Evolutionary conservation across 2,888 invertebrate genomes (phyloP).

Genomic region (Pyrrhia umbra): DNA sequence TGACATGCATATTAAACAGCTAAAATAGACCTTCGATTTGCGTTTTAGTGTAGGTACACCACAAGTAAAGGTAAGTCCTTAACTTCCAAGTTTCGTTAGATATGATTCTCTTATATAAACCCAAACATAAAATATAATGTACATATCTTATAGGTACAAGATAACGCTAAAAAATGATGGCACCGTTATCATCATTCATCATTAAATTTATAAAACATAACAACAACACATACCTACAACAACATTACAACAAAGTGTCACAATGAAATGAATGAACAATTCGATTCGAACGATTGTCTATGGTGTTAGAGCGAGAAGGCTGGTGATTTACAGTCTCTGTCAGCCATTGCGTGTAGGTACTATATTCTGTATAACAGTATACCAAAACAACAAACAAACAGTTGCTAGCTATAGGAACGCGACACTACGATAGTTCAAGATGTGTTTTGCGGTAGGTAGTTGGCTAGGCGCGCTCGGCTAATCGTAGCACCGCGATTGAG

Average conservation of each 20-base stretch:
- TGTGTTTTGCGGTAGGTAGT: constrained; percentile 60
- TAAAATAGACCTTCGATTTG: too few relatives aligned
- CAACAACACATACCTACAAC: neutral
- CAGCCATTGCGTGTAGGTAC: constrained; percentile 5
- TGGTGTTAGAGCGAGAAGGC: constrained; percentile 35
- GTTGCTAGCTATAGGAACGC: constrained; percentile 1
- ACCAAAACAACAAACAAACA: constrained; percentile 53
- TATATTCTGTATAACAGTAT: constrained; percentile 20
- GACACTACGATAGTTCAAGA: constrained; percentile 22
- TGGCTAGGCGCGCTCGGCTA: constrained; percentile 60
- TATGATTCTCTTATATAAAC: too few relatives aligned
- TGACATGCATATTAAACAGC: too few relatives aligned
- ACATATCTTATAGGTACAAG: too few relatives aligned
- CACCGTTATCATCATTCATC: neutral
- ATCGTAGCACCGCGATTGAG: constrained; percentile 55
- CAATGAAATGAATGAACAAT: neutral
- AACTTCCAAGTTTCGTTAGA: too few relatives aligned
- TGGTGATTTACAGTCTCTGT: constrained; percentile 9
- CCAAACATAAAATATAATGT: too few relatives aligned
- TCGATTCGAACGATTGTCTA: constrained; percentile 33
- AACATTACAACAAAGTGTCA: constrained; percentile 5
- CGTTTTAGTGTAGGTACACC: too few relatives aligned
- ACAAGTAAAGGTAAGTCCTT: too few relatives aligned
- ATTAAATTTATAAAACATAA: neutral
- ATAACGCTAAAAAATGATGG: neutral